phyloP scores from a whole-genome alignment of 2,113 vertebrate genomes.

The Eudyptes chrysolophus region DNA sequence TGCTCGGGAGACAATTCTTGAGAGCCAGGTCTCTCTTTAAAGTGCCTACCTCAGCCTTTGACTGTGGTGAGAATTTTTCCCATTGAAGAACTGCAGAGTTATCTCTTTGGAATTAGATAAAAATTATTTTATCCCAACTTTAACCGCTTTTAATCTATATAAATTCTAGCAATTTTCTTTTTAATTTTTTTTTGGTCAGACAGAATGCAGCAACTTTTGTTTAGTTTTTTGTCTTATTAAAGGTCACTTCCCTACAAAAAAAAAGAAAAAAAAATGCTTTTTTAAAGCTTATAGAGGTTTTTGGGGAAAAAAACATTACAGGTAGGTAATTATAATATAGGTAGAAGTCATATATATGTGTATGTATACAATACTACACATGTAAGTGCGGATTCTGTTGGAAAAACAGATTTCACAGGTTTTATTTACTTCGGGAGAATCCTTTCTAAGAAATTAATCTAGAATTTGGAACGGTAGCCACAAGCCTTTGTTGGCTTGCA shows the following conservation, averaged over 20 bases:
- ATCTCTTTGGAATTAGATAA: background rate
- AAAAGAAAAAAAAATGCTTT: rapidly evolving
- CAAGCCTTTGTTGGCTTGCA: background rate
- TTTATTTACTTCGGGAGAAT: background rate
- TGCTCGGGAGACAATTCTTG: background rate
- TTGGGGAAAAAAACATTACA: rapidly evolving
- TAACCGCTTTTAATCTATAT: background rate
- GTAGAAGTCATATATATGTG: background rate
- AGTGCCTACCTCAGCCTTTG: background rate
- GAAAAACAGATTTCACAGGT: background rate
- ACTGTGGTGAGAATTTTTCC: background rate
- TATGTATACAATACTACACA: background rate
- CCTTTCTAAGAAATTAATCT: background rate
- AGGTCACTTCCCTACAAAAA: background rate
- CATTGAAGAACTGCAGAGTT: background rate
- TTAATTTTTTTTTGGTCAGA: background rate
- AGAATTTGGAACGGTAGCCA: background rate
- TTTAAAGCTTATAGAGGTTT: background rate
- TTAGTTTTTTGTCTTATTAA: background rate
- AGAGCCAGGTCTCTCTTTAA: background rate
- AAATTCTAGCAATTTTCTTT: background rate
- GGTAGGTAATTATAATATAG: too few relatives aligned
- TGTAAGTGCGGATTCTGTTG: background rate
- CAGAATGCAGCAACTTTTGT: background rate
- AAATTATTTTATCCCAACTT: rapidly evolving